Evolutionary conservation across 2,888 invertebrate species (phyloP).

Genomic region (Nowickia ferox): DNA sequence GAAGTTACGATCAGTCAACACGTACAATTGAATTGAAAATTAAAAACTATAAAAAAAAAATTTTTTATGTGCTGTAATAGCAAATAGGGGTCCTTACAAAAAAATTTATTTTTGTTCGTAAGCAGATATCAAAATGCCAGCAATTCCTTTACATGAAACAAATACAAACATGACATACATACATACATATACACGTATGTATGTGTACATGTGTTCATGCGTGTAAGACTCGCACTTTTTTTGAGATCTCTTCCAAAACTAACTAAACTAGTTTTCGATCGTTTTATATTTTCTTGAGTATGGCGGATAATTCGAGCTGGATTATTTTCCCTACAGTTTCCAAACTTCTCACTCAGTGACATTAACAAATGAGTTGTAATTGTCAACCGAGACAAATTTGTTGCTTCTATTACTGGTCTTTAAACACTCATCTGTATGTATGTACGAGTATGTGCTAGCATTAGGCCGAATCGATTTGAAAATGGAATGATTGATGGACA

Average conservation of each 20-base stretch:
- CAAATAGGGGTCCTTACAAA: constrained; percentile 34
- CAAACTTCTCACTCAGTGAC: constrained; percentile 16
- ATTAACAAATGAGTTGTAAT: constrained; percentile 56
- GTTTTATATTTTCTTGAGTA: neutral
- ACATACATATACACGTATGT: no score
- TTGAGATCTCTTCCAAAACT: constrained; percentile 15
- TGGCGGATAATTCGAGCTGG: no score
- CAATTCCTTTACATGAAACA: neutral
- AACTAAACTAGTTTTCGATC: constrained; percentile 27
- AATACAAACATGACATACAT: neutral
- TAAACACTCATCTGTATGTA: no score
- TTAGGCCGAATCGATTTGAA: no score
- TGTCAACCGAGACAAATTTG: constrained; percentile 61
- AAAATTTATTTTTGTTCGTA: neutral
- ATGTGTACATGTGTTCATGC: no score
- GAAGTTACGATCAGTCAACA: constrained; percentile 41
- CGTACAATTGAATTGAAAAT: constrained; percentile 15
- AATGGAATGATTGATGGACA: no score
- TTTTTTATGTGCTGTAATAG: neutral
- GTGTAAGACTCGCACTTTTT: neutral
- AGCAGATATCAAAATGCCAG: neutral
- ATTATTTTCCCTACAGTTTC: no score
- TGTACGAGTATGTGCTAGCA: no score
- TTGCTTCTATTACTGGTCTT: constrained; percentile 22
- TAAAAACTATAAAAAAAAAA: constrained; percentile 19